Percentiles rank a stretch among this genome's conserved stretches.
These are phyloP conservation scores for Cephus pulcher DNA, from an alignment of 2,888 invertebrate species.

Conservation along the genomic window DNA sequence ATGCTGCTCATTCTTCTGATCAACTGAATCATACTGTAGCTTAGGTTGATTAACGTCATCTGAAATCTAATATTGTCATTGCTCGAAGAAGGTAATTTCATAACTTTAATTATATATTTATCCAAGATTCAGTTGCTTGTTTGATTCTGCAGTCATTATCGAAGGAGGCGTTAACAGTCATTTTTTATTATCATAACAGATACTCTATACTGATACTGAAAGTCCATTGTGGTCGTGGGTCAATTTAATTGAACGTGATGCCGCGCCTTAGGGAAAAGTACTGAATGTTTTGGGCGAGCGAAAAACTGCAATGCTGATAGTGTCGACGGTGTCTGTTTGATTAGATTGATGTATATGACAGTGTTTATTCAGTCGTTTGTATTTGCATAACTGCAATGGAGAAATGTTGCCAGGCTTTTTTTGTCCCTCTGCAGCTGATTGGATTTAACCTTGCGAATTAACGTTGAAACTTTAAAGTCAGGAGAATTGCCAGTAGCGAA, in stretches of 20 bases:
- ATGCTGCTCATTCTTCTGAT: not conserved
- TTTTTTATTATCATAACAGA: not conserved
- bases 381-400: not conserved
- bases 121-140: not conserved
- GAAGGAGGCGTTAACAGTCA: not conserved
- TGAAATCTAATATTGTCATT: not conserved
- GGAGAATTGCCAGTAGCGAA: not conserved
- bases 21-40: not conserved
- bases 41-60: not conserved
- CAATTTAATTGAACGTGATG: not conserved
- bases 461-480: not conserved
- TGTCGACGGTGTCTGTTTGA: not conserved
- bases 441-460: not conserved
- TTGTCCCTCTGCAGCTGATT: not conserved
- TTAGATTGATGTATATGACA: not conserved
- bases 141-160: not conserved
- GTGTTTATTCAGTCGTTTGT: not conserved
- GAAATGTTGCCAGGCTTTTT: not conserved
- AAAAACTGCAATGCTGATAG: not conserved
- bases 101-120: not conserved
- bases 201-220: conserved; percentile 54
- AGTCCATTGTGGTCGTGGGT: conserved; percentile 42
- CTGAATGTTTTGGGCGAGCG: not conserved
- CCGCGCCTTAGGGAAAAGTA: not conserved
- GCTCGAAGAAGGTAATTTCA: not conserved